A percentile compares a stretch with the other conserved stretches of the same genome.
Conservation (phyloP, 2,888 invertebrate species). For the Yponomeuta evonymella region DNA sequence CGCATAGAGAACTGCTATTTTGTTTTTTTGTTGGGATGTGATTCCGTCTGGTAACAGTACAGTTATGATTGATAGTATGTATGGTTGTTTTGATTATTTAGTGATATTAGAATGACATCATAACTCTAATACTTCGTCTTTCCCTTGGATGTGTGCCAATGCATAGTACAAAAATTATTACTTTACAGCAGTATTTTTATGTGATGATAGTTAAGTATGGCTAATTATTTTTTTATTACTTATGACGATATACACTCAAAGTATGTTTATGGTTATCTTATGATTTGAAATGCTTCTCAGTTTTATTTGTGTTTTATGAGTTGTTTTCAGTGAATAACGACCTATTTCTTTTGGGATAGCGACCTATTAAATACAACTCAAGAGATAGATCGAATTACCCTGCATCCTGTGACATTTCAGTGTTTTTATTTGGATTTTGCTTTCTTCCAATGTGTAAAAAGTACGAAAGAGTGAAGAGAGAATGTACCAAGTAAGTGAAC, state of each 20-base stretch:
- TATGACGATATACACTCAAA: constrained; percentile 8
- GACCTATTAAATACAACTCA: too few species aligned
- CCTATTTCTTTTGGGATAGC: not conserved
- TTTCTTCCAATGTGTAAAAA: too few species aligned
- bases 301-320: not conserved
- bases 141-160: not conserved
- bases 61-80: not conserved
- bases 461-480: too few species aligned
- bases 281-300: constrained; percentile 13
- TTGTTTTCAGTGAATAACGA: not conserved
- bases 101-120: not conserved
- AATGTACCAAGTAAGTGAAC: too few species aligned
- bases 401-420: too few species aligned
- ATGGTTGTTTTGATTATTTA: not conserved
- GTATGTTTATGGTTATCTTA: constrained; percentile 7
- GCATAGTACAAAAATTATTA: constrained; percentile 16
- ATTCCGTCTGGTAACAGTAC: not conserved
- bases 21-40: not conserved
- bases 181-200: constrained; percentile 10
- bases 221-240: constrained; percentile 14
- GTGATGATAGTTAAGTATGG: not conserved
- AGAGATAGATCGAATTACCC: too few species aligned
- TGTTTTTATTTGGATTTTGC: too few species aligned
- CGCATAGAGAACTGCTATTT: not conserved
- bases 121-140: not conserved